A percentile compares a stretch with the other conserved stretches of the same genome.
These are phyloP conservation scores for Brachyptera risi DNA, from an alignment of 2,888 invertebrate genomes.

Conservation along the genomic window DNA sequence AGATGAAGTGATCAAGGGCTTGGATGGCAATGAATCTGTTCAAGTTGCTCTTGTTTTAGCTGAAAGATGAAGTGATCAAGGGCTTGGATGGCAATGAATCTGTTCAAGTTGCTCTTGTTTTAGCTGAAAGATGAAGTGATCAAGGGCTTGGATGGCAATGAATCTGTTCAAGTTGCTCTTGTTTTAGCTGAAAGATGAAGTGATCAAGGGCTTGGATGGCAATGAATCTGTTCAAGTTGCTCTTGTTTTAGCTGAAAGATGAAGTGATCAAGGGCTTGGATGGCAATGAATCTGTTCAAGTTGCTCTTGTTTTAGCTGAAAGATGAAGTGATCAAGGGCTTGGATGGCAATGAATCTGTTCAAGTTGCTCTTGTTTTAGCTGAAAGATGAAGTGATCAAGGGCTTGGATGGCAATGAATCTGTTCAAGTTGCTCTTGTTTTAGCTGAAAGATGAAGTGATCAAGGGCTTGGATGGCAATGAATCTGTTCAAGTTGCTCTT, in stretches of 20 bases:
- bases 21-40: slow-evolving; percentile 98
- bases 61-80: slow-evolving; percentile 81
- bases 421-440: slow-evolving; percentile 50
- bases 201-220: slow-evolving; percentile 84
- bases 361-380: slow-evolving; percentile 45
- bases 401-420: slow-evolving; percentile 95
- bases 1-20: slow-evolving; percentile 79
- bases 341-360: slow-evolving; percentile 98
- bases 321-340: slow-evolving; percentile 79
- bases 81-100: slow-evolving; percentile 95
- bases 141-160: slow-evolving; percentile 89
- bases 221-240: slow-evolving; percentile 84
- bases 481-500: slow-evolving; percentile 65
- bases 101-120: slow-evolving; percentile 50
- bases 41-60: slow-evolving; percentile 45
- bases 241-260: slow-evolving; percentile 64
- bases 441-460: slow-evolving; percentile 83
- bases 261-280: slow-evolving; percentile 83
- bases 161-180: slow-evolving; percentile 65
- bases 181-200: slow-evolving; percentile 74
- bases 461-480: slow-evolving; percentile 89
- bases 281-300: slow-evolving; percentile 94
- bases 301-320: slow-evolving; percentile 56
- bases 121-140: slow-evolving; percentile 83
- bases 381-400: slow-evolving; percentile 81